Evolutionary conservation across 2,797 vertebrate genomes (phyloP).

Genomic region (Pseudomugil gertrudae): DNA sequence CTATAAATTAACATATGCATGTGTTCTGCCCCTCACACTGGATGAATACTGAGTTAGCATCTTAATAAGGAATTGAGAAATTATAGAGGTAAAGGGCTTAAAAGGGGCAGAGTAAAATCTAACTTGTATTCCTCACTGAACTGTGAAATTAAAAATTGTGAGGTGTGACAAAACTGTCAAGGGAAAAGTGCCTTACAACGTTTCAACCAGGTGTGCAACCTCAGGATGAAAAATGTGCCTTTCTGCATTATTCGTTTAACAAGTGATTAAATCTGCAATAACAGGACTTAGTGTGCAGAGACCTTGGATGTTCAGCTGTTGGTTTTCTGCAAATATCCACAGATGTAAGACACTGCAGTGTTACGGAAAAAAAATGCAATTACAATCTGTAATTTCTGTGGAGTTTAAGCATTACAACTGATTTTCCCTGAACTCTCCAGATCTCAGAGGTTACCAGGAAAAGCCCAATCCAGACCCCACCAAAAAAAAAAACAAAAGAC

Average conservation of each 20-base stretch:
- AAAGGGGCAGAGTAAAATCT: conserved; percentile 37
- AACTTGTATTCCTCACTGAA: conserved; percentile 61
- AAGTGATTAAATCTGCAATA: conserved; percentile 62
- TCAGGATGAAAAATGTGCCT: conserved; percentile 50
- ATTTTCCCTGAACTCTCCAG: not conserved
- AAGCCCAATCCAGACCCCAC: not conserved
- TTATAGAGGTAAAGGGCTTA: conserved; percentile 23
- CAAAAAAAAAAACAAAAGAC: not conserved
- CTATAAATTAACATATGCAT: conserved; percentile 21
- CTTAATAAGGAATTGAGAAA: conserved; percentile 31
- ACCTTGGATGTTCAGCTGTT: conserved; percentile 19
- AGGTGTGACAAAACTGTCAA: conserved; percentile 65
- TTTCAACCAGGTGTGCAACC: conserved; percentile 50
- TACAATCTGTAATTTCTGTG: not conserved
- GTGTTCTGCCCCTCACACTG: conserved; percentile 20
- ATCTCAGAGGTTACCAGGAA: not conserved
- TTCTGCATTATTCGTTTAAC: conserved; percentile 48
- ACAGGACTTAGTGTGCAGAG: conserved; percentile 35
- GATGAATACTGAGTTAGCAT: conserved; percentile 27
- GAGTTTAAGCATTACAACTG: not conserved
- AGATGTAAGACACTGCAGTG: not conserved
- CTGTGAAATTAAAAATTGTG: conserved; percentile 76
- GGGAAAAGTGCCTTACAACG: conserved; percentile 26
- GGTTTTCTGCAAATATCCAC: conserved; percentile 29
- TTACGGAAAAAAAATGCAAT: not conserved